Conservation (phyloP, 2,888 invertebrate species). For the Lacanobia wlatinum region DNA sequence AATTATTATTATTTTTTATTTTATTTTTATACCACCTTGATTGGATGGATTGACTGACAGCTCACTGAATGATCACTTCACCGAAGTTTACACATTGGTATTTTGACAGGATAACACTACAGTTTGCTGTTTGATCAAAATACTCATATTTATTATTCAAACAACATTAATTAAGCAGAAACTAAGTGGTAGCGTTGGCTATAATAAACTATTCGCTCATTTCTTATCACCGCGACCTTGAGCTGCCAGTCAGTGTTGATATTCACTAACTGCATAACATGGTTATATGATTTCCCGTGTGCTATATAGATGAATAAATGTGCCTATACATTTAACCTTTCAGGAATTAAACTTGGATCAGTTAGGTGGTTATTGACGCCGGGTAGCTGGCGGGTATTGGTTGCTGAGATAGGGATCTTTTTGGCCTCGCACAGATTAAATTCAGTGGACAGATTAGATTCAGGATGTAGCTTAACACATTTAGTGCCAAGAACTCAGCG, state of each 20-base stretch:
- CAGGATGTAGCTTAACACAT: too few species aligned
- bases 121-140: background rate
- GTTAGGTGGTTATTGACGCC: background rate
- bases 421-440: too few species aligned
- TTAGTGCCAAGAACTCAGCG: too few species aligned
- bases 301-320: background rate
- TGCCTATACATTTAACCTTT: background rate
- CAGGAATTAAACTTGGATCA: background rate
- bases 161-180: constrained; percentile 28
- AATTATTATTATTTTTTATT: too few species aligned
- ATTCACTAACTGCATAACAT: constrained; percentile 45
- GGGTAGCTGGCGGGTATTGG: too few species aligned
- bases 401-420: too few species aligned
- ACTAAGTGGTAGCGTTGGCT: constrained; percentile 34
- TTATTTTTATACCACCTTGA: too few species aligned
- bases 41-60: too few species aligned
- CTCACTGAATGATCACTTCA: too few species aligned
- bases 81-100: too few species aligned
- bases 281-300: constrained; percentile 47
- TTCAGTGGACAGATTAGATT: too few species aligned
- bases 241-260: constrained; percentile 50
- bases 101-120: background rate
- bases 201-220: constrained; percentile 64
- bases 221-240: constrained; percentile 78
- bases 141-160: constrained; percentile 15